A percentile compares a stretch with the other conserved stretches of the same genome.
These are phyloP conservation scores for Pitta sordida DNA, from an alignment of 2,113 vertebrate genomes.

Conservation along the genomic window DNA sequence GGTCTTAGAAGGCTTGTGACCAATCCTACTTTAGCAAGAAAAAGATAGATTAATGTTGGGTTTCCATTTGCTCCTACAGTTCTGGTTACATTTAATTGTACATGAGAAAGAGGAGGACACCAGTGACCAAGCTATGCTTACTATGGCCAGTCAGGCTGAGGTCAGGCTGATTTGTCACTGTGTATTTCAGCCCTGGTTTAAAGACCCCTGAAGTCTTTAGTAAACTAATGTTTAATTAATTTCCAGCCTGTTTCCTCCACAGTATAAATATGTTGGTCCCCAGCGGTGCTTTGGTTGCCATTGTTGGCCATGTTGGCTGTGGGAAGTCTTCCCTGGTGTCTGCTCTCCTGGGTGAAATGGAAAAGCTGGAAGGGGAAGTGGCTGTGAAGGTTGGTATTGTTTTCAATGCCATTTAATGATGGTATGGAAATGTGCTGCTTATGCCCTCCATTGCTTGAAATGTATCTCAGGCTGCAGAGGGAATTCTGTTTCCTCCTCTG, in stretches of 20 bases:
- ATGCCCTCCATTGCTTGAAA: neutral
- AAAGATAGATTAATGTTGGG: neutral
- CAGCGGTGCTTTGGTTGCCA: constrained; percentile 86
- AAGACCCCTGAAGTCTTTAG: constrained; percentile 4
- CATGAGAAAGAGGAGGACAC: neutral
- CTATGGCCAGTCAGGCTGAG: neutral
- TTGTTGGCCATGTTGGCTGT: constrained; percentile 94
- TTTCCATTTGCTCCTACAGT: neutral
- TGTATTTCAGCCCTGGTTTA: constrained; percentile 14
- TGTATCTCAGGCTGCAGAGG: neutral
- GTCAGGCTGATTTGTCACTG: neutral
- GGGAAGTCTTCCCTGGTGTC: constrained; percentile 94
- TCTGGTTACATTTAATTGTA: neutral
- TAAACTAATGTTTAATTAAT: constrained; percentile 58
- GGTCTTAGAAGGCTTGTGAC: neutral
- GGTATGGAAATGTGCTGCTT: neutral
- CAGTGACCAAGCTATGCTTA: neutral
- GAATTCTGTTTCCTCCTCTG: neutral
- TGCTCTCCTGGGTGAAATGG: constrained; percentile 94
- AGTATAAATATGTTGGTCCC: constrained; percentile 88
- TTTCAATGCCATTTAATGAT: neutral
- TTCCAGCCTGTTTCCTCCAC: constrained; percentile 50
- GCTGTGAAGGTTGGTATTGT: constrained; percentile 79
- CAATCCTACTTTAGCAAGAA: neutral
- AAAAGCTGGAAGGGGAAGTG: constrained; percentile 88